These are phyloP conservation scores for Aphidoletes aphidimyza DNA, from an alignment of 2,888 invertebrate species.

Conservation along the genomic window DNA sequence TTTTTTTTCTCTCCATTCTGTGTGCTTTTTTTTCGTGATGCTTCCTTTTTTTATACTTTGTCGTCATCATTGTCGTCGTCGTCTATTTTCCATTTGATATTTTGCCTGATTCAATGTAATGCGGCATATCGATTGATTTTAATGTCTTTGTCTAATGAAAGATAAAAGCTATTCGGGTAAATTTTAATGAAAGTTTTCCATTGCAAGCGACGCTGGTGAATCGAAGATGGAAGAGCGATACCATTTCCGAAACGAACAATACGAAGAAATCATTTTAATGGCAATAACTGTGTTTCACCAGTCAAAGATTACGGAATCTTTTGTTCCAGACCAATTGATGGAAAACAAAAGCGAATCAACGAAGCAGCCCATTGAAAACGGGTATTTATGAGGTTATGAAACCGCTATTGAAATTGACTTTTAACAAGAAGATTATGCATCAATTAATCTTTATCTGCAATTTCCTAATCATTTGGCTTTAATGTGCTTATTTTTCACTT, in stretches of 20 bases:
- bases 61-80: too few species aligned
- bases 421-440: background rate
- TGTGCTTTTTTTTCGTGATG: too few species aligned
- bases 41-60: too few species aligned
- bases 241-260: background rate
- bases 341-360: background rate
- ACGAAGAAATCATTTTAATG: conserved; percentile 1
- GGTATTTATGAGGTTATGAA: background rate
- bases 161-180: background rate
- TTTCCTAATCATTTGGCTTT: conserved; percentile 22
- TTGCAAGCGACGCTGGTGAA: too few species aligned
- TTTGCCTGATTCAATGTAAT: background rate
- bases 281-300: background rate
- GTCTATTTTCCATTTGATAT: background rate
- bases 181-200: conserved; percentile 26
- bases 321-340: conserved; percentile 25
- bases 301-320: conserved; percentile 44
- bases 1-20: background rate
- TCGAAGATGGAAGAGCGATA: background rate
- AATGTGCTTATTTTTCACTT: conserved; percentile 12
- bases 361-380: background rate
- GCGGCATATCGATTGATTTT: conserved; percentile 26
- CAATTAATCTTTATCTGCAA: conserved; percentile 29
- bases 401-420: background rate
- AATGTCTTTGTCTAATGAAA: conserved; percentile 6